Base-by-base conservation (phyloP, 2,888 invertebrate species). In the Tetheella fluctuosa region DNA sequence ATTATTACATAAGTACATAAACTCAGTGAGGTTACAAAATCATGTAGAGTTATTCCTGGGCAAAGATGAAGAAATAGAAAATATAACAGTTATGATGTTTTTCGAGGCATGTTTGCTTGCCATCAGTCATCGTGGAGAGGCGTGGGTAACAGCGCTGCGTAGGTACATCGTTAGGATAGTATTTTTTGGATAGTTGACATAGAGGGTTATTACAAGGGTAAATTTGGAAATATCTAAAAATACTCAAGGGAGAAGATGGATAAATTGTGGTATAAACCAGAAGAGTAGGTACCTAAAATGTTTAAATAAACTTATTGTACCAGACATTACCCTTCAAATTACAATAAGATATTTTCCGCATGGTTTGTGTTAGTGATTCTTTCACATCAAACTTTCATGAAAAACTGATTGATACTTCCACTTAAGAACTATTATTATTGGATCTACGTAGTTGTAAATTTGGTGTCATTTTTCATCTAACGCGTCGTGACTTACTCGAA, bases 101-200 rank as follows among this genome's bases (percentile, higher is more conserved):
- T 53, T 57, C 62, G 56, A 57, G 60, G 37, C 39, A 64, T 71
- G 65, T 74, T 73, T 73, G 67, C 72, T 70, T 72, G 70, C 60
- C 70, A 73, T 73, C 70, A 72, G 70, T 74, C 73, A 73, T 55
- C 56, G 62, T 54, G 10, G 53, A 30, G 67, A 67, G 60, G 63
- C 58, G 59, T 64, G 65, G 58, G 64, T 64, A 71, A 67, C 63
- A 55, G n/a, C n/a, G n/a, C n/a, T n/a, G 54, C 20, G n/a, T 54
- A 55, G 48, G 30, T 54, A 23, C 48, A 54, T 55, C 39, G 23
- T 54, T 37, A 56, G 55, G 15, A 28, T 28, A 54, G 30, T 54
- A 25, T 28, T 42, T 42, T 54, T 28, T 58, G 30, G 17, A 13
- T 52, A 42, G 54, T 37, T 15, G 52, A 23, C 10, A 30, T 10